Conservation (phyloP, 2,888 invertebrate species). For the Sarcophaga caerulescens region DNA sequence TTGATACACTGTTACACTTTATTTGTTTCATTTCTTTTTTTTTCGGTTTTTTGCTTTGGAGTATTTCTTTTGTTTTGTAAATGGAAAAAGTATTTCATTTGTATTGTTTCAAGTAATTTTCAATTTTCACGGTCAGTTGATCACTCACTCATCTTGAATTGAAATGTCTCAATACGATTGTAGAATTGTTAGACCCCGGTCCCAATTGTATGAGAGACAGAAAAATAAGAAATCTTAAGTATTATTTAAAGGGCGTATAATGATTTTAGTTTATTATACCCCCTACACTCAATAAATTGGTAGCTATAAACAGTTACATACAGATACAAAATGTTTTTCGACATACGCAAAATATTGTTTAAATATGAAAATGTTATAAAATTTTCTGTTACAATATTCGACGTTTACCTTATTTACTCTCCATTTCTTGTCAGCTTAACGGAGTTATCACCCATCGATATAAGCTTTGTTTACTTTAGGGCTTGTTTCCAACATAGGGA, state of each 20-base stretch:
- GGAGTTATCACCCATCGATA: no score
- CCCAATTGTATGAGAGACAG: background rate
- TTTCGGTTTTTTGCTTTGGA: background rate
- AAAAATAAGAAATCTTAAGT: background rate
- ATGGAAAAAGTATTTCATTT: conserved; percentile 31
- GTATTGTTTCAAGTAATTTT: conserved; percentile 38
- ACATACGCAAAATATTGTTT: no score
- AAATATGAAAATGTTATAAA: no score
- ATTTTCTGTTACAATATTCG: no score
- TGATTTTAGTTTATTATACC: background rate
- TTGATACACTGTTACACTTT: background rate
- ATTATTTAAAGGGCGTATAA: background rate
- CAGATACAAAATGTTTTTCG: no score
- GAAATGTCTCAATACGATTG: conserved; percentile 36
- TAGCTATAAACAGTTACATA: no score
- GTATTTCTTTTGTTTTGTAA: background rate
- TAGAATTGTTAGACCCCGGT: background rate
- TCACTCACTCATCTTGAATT: conserved; percentile 66
- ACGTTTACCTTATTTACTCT: no score
- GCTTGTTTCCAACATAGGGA: no score
- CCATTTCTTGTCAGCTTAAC: no score
- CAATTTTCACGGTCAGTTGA: conserved; percentile 76
- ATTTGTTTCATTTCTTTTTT: conserved; percentile 20
- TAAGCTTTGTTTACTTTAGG: no score
- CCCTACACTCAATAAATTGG: background rate